A percentile compares a stretch with the other conserved stretches of the same genome.
Evolutionary conservation across 2,797 vertebrate genomes (phyloP).

Genomic region (Macropodus opercularis): DNA sequence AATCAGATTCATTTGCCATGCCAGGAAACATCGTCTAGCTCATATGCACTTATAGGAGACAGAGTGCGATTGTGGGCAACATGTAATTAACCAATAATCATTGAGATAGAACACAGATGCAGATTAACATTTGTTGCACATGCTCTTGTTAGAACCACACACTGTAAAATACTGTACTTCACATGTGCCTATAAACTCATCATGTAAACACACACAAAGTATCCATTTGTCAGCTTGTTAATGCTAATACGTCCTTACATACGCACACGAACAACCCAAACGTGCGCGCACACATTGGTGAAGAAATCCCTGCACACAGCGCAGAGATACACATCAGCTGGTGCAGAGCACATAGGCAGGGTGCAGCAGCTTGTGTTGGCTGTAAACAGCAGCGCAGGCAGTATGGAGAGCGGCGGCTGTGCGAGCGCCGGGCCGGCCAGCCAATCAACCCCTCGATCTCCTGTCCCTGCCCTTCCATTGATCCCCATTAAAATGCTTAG

Average conservation of each 20-base stretch:
- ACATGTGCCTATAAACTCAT: too few species aligned
- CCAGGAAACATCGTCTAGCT: slow-evolving; percentile 73
- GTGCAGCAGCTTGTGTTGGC: slow-evolving; percentile 80
- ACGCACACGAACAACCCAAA: slow-evolving; percentile 16
- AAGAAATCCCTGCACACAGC: slow-evolving; percentile 22
- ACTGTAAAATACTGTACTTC: not conserved
- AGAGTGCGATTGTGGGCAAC: slow-evolving; percentile 6
- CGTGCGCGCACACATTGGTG: slow-evolving; percentile 1
- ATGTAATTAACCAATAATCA: slow-evolving; percentile 40
- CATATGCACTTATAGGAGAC: slow-evolving; percentile 2
- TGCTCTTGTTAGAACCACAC: not conserved
- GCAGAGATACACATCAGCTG: slow-evolving; percentile 55
- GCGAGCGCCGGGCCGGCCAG: slow-evolving; percentile 69
- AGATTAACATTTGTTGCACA: slow-evolving; percentile 30
- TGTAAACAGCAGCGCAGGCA: slow-evolving; percentile 78
- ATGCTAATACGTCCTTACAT: slow-evolving; percentile 20
- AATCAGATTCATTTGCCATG: slow-evolving; percentile 90
- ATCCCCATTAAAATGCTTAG: slow-evolving; percentile 83
- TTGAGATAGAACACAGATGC: slow-evolving; percentile 32
- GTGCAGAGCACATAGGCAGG: slow-evolving; percentile 44
- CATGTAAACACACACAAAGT: not conserved
- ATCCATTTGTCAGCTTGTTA: slow-evolving; percentile 1
- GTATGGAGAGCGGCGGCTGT: slow-evolving; percentile 64
- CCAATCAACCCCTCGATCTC: slow-evolving; percentile 80
- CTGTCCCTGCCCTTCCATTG: slow-evolving; percentile 79